phyloP scores from a whole-genome alignment of 1,140 invertebrate species.

The Spodoptera frugiperda region DNA sequence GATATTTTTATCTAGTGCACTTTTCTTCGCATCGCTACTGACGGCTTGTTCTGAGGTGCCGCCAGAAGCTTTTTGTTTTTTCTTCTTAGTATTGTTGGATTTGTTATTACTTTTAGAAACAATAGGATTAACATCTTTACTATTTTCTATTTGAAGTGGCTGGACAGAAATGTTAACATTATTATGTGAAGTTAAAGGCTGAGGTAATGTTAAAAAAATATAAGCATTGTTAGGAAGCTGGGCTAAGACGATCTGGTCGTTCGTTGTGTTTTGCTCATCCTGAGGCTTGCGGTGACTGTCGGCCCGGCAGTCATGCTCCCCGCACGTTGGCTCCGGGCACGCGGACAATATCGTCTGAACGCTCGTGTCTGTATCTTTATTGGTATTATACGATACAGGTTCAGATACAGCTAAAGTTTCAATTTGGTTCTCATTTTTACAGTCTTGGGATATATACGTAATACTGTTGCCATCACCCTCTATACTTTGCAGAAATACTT shows the following conservation, averaged over 20 bases:
- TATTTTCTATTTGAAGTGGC: constrained; percentile 53
- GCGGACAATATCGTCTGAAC: no score
- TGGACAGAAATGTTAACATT: constrained; percentile 48
- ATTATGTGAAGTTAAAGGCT: constrained; percentile 58
- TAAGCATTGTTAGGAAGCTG: constrained; percentile 68
- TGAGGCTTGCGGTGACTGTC: neutral
- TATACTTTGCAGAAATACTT: no score
- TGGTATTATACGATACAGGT: no score
- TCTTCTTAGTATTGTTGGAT: constrained; percentile 57
- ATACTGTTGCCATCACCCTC: no score
- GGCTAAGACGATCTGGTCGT: constrained; percentile 50
- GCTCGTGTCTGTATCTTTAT: no score
- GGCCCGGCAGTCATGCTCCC: no score
- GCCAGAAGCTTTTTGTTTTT: constrained; percentile 53
- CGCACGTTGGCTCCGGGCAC: no score
- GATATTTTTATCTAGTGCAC: constrained; percentile 63
- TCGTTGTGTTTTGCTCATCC: neutral
- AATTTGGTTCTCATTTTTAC: no score
- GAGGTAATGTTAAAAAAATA: constrained; percentile 68
- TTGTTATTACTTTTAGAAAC: constrained; percentile 49
- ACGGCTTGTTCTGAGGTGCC: constrained; percentile 6
- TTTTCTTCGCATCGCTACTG: constrained; percentile 51
- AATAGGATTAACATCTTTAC: constrained; percentile 46
- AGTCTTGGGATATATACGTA: no score
- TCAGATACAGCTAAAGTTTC: no score